Evolutionary conservation across 2,888 invertebrate species (phyloP).

Genomic region (Hipparchia semele): DNA sequence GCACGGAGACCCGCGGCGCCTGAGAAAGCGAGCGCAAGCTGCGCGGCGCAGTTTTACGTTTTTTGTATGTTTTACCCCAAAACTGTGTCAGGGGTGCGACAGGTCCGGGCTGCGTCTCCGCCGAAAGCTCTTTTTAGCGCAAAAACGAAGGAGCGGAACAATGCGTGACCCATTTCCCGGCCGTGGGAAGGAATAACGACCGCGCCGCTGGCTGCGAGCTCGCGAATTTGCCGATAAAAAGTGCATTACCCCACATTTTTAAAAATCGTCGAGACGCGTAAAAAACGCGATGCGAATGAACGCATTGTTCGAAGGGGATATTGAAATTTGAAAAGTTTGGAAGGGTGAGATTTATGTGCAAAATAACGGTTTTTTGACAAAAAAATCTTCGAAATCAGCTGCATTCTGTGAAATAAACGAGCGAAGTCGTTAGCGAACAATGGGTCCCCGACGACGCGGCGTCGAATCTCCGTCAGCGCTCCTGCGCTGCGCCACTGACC

Average conservation of each 20-base stretch:
- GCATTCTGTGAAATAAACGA: constrained; percentile 49
- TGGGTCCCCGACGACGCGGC: constrained; percentile 23
- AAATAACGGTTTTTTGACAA: constrained; percentile 79
- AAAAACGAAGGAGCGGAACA: constrained; percentile 76
- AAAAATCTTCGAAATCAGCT: constrained; percentile 71
- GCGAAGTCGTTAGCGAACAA: constrained; percentile 41
- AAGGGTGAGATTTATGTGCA: constrained; percentile 80
- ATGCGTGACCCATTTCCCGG: constrained; percentile 81
- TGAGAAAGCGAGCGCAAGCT: constrained; percentile 79
- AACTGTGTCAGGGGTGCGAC: constrained; percentile 77
- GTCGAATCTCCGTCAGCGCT: background rate
- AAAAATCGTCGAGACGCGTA: constrained; percentile 62
- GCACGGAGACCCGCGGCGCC: constrained; percentile 61
- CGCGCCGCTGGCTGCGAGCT: constrained; percentile 61
- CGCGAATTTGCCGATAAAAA: constrained; percentile 73
- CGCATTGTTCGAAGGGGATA: constrained; percentile 70
- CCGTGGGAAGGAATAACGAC: constrained; percentile 82
- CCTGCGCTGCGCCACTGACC: background rate
- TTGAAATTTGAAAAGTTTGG: constrained; percentile 53
- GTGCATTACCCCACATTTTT: constrained; percentile 81
- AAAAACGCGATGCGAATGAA: constrained; percentile 57
- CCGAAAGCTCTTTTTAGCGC: constrained; percentile 77
- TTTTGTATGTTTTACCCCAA: constrained; percentile 75
- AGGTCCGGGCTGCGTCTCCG: constrained; percentile 60
- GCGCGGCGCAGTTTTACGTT: constrained; percentile 61